Evolutionary conservation across 2,888 invertebrate genomes (phyloP).

Genomic region (Chalcosyrphus nemorum): DNA sequence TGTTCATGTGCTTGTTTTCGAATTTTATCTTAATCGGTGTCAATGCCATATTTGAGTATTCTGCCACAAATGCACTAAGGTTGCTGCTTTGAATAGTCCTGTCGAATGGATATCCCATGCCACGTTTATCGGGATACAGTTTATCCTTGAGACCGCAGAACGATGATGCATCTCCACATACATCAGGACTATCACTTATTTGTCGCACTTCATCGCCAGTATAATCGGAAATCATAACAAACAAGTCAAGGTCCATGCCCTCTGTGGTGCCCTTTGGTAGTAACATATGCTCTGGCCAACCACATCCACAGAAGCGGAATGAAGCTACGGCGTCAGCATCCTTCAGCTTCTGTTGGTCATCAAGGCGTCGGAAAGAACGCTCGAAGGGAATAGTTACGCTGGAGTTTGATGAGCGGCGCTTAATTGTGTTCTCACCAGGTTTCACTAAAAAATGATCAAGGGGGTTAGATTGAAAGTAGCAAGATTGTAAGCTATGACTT

Average conservation of each 20-base stretch:
- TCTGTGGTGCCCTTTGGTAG: constrained; percentile 87
- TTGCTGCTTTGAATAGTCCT: constrained; percentile 77
- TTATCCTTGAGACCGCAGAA: constrained; percentile 88
- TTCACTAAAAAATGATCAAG: constrained; percentile 85
- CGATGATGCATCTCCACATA: constrained; percentile 86
- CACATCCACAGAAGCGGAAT: constrained; percentile 90
- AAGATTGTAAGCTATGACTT: constrained; percentile 78
- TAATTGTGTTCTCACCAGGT: constrained; percentile 87
- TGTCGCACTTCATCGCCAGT: constrained; percentile 82
- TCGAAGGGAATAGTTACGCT: constrained; percentile 92
- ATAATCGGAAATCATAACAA: constrained; percentile 90
- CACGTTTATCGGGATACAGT: constrained; percentile 86
- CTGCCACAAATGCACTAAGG: constrained; percentile 87
- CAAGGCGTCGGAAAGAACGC: constrained; percentile 87
- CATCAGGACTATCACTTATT: constrained; percentile 74
- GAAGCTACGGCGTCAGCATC: constrained; percentile 23
- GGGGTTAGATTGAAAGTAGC: too few relatives aligned
- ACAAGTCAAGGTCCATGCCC: constrained; percentile 87
- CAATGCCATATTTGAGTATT: constrained; percentile 87
- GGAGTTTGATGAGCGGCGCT: constrained; percentile 87
- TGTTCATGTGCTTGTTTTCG: constrained; percentile 73
- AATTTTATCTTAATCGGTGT: constrained; percentile 86
- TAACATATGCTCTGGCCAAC: constrained; percentile 93
- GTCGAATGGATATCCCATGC: constrained; percentile 87
- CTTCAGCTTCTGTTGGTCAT: constrained; percentile 13